These are phyloP conservation scores for Coelopa frigida DNA, from an alignment of 1,140 invertebrate genomes.

Conservation along the genomic window DNA sequence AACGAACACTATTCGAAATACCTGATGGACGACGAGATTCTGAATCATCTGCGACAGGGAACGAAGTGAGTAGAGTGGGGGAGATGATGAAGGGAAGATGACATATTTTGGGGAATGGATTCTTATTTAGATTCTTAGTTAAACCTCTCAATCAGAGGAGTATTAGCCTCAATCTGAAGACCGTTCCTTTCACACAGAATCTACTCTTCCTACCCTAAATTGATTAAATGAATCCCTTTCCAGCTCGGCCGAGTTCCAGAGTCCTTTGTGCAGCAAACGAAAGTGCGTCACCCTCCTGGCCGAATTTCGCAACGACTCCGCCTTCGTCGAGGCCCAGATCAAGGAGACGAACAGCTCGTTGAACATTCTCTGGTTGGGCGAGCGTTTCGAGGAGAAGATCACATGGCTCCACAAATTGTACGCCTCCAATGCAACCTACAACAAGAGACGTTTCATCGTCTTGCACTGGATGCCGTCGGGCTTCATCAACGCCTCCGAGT, in stretches of 20 bases:
- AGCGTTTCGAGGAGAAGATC: slow-evolving; percentile 48
- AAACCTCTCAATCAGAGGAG: too few relatives aligned
- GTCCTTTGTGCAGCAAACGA: slow-evolving; percentile 13
- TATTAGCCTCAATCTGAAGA: too few relatives aligned
- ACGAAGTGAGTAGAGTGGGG: slow-evolving; percentile 18
- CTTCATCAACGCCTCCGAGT: slow-evolving; percentile 51
- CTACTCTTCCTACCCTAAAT: too few relatives aligned
- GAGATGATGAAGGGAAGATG: too few relatives aligned
- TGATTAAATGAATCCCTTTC: not conserved
- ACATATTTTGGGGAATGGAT: too few relatives aligned
- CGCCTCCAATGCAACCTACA: slow-evolving; percentile 8
- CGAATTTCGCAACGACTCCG: slow-evolving; percentile 21
- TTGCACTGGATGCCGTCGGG: slow-evolving; percentile 61
- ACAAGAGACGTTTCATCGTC: slow-evolving; percentile 51
- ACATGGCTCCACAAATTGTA: slow-evolving; percentile 19
- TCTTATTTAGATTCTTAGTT: too few relatives aligned
- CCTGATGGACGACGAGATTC: slow-evolving; percentile 16
- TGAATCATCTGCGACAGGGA: not conserved
- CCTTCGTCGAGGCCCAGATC: slow-evolving; percentile 24
- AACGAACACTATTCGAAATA: slow-evolving; percentile 24
- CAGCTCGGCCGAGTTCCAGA: slow-evolving; percentile 12
- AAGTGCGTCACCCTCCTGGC: slow-evolving; percentile 26
- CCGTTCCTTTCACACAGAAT: too few relatives aligned
- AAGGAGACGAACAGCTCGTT: slow-evolving; percentile 47
- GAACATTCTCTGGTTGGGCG: slow-evolving; percentile 59